Evolutionary conservation across 1,140 invertebrate species (phyloP).

Genomic region (Brachionus asplanchnoidis): DNA sequence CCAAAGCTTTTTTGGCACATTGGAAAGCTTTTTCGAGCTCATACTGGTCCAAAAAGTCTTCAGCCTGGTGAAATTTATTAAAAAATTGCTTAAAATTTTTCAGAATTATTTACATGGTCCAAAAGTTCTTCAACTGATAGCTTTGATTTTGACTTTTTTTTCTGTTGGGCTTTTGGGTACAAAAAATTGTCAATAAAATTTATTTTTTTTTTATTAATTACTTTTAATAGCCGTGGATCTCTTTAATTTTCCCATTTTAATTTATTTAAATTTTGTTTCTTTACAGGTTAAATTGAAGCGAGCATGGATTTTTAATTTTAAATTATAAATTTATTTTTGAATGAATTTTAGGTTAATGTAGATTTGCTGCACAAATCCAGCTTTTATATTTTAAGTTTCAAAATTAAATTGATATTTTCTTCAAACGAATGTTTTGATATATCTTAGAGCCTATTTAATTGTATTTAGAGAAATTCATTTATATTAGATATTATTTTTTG

Average conservation of each 20-base stretch:
- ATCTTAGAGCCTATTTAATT: too few species aligned
- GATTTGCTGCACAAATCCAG: background rate
- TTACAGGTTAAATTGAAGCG: background rate
- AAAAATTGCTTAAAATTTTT: background rate
- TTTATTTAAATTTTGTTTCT: background rate
- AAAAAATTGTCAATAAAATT: background rate
- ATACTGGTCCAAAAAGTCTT: slow-evolving; percentile 52
- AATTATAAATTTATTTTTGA: background rate
- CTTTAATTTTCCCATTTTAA: slow-evolving; percentile 32
- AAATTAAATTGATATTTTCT: background rate
- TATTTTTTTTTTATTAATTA: background rate
- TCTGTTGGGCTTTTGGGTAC: background rate
- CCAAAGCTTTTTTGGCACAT: slow-evolving; percentile 53
- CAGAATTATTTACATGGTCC: background rate
- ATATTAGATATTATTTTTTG: too few species aligned
- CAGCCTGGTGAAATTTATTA: slow-evolving; percentile 46
- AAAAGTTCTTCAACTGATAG: slow-evolving; percentile 16
- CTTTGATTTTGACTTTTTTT: background rate
- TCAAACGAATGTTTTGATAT: background rate
- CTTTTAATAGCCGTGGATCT: background rate
- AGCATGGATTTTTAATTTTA: slow-evolving; percentile 33
- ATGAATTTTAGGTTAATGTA: background rate
- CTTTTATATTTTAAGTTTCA: background rate
- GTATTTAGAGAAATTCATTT: too few species aligned
- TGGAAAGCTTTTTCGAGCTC: slow-evolving; percentile 53